Evolutionary conservation across 2,797 vertebrate genomes (phyloP).

Genomic region (Squalus acanthias): DNA sequence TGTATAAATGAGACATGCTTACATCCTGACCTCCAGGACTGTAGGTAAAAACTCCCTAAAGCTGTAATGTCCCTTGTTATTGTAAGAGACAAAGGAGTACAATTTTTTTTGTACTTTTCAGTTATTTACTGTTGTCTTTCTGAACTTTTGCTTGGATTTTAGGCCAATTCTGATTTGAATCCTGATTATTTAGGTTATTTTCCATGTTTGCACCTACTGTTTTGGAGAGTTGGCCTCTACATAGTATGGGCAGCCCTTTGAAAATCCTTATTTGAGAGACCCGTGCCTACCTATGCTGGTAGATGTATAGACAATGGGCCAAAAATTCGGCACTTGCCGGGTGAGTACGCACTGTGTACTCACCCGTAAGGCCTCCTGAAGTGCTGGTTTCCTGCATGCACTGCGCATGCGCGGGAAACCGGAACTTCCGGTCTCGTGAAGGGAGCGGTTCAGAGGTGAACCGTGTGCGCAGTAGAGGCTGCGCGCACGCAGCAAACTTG

Average conservation of each 20-base stretch:
- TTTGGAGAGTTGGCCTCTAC: background rate
- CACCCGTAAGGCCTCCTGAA: too few species aligned
- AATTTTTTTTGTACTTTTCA: background rate
- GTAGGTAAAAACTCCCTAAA: background rate
- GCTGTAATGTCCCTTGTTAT: background rate
- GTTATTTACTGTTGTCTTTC: background rate
- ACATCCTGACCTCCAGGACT: background rate
- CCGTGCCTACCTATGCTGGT: background rate
- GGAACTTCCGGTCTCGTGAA: too few species aligned
- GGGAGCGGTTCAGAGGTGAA: too few species aligned
- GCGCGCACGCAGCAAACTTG: too few species aligned
- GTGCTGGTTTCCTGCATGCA: too few species aligned
- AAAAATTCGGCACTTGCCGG: too few species aligned
- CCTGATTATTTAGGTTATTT: background rate
- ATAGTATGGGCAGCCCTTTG: background rate
- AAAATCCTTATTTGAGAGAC: background rate
- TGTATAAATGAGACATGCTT: background rate
- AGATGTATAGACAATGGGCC: background rate
- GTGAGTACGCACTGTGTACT: too few species aligned
- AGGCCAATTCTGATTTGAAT: background rate
- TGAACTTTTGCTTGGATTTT: background rate
- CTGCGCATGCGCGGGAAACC: too few species aligned
- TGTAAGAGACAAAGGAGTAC: background rate
- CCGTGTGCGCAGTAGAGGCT: too few species aligned
- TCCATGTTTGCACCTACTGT: background rate